Conservation (phyloP, 2,113 vertebrate genomes). For the Zootoca vivipara region DNA sequence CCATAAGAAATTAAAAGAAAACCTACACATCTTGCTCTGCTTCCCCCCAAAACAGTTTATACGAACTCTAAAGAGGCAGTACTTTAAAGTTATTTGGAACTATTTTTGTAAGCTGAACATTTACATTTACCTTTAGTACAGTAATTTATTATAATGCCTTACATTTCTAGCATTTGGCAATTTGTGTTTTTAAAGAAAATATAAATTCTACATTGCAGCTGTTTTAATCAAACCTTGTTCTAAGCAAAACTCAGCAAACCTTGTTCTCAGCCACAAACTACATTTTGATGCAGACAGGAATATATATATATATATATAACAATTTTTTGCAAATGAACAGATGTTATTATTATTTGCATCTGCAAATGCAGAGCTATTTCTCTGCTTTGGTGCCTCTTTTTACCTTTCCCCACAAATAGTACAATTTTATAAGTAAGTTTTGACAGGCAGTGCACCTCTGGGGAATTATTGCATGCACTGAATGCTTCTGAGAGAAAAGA, state of each 20-base stretch:
- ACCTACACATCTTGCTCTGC: slow-evolving; percentile 53
- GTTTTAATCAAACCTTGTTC: neutral
- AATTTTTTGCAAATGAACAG: slow-evolving; percentile 47
- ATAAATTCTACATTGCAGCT: neutral
- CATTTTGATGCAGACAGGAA: slow-evolving; percentile 61
- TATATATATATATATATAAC: slow-evolving; percentile 70
- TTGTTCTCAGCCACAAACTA: slow-evolving; percentile 47
- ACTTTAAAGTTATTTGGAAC: slow-evolving; percentile 29
- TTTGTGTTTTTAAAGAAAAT: neutral
- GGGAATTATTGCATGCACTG: slow-evolving; percentile 76
- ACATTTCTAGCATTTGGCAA: slow-evolving; percentile 51
- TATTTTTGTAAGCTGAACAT: slow-evolving; percentile 46
- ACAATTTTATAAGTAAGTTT: slow-evolving; percentile 73
- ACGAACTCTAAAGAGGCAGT: slow-evolving; percentile 57
- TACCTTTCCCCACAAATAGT: slow-evolving; percentile 61
- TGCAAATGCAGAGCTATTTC: slow-evolving; percentile 50
- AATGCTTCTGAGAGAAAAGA: slow-evolving; percentile 76
- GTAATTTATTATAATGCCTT: slow-evolving; percentile 53
- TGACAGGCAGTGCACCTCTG: slow-evolving; percentile 69
- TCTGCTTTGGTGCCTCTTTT: slow-evolving; percentile 35
- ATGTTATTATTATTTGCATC: slow-evolving; percentile 55
- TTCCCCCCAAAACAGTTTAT: slow-evolving; percentile 60
- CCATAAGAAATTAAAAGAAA: slow-evolving; percentile 64
- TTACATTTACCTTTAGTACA: slow-evolving; percentile 57
- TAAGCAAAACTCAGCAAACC: too few species aligned